Evolutionary conservation across 2,113 vertebrate genomes (phyloP), one percentile per base, ranked within the genome.

Genomic region (Alethe castanea): DNA sequence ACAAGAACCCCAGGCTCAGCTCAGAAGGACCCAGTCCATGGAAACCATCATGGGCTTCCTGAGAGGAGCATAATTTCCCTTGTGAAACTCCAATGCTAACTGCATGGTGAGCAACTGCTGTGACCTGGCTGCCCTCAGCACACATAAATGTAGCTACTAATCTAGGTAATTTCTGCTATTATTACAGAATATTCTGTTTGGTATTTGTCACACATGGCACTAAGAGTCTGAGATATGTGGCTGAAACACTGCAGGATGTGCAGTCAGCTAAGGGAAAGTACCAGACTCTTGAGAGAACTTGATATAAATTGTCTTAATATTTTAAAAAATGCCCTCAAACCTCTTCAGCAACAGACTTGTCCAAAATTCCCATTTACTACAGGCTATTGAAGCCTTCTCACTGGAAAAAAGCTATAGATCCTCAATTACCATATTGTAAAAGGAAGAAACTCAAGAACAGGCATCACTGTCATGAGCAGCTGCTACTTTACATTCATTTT

Each of bases 81-180:
- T 0, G 0, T 23, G 33, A 88, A 87, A 72, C 20, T 12, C 29
- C 44, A 56, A 25, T 0, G 2, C 38, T 0, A 2, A 42, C 23
- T 14, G 12, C 20, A 9, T 35, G 31, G 12, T 12, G 50, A 17
- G 42, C 26, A 62, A 2, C 22, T 45, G 15, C 40, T 59, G 17
- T 0, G 2, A 61, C 5, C 6, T 9, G 35, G 25, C 48, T 54
- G 23, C 2, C 28, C 19, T 45, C 19, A n/a, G 14, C 38, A 67
- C 2, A 8, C 11, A 45, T 8, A 76, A 25, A 25, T 14, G 9
- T 40, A 38, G 18, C 15, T 83, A 28, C 16, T 50, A 22, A 14
- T 72, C n/a, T 36, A n/a, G 9, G 2, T 29, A 53, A 65, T 89
- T 72, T 65, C 40, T 40, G 31, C 7, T 57, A 10, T 26, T 40